Percentiles rank a stretch among this genome's conserved stretches.
Conservation (phyloP, 2,888 invertebrate genomes). For the Amorpha juglandis region DNA sequence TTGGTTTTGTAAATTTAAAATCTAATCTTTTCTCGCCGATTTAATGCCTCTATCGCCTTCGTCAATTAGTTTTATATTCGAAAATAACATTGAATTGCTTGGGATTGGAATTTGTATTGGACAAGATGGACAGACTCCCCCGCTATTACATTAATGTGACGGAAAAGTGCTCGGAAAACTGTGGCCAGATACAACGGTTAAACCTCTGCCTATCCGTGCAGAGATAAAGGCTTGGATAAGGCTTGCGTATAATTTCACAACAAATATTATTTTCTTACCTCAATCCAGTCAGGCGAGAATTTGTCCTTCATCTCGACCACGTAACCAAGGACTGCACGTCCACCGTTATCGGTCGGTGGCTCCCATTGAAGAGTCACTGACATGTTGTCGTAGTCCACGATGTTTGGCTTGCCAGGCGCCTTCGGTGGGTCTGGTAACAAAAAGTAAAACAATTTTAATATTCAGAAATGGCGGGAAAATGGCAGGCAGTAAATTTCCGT, state of each 20-base stretch:
- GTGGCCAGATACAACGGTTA: no score
- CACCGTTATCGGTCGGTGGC: conserved; percentile 95
- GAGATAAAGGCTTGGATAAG: neutral
- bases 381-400: conserved; percentile 96
- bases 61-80: no score
- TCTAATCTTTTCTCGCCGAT: no score
- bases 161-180: no score
- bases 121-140: no score
- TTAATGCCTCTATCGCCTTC: no score
- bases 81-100: no score
- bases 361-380: conserved; percentile 96
- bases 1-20: no score
- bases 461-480: conserved; percentile 4
- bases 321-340: conserved; percentile 94
- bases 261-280: conserved; percentile 64
- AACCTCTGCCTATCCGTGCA: no score
- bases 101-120: no score
- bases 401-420: conserved; percentile 95
- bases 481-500: neutral
- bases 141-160: no score
- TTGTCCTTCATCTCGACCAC: conserved; percentile 96
- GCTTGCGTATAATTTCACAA: neutral
- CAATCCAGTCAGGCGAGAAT: conserved; percentile 92
- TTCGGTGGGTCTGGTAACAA: conserved; percentile 90
- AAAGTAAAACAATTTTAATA: neutral